Evolutionary conservation across 2,888 invertebrate genomes (phyloP), one percentile per base, ranked within the genome.

Genomic region (Belgica antarctica): DNA sequence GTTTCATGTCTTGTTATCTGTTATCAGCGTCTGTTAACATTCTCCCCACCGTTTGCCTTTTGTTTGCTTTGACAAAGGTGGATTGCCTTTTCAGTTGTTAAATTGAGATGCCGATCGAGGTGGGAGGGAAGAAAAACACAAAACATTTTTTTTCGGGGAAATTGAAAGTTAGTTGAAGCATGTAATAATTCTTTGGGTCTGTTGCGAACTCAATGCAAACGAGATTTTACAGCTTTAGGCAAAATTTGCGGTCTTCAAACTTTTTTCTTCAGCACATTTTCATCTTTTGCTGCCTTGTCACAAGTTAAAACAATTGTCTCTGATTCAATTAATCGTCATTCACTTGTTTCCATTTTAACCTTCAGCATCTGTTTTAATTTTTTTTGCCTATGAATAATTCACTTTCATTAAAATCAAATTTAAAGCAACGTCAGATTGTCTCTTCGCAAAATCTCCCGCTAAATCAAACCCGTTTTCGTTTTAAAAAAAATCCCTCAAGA

Each of bases 401-500:
- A 52, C 52, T 52, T 52, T n/a, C 52, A 52, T 52, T 17, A 52
- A 52, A n/a, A 52, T 17, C n/a, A n/a, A 52, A 22, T 52, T 52
- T 52, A 52, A 52, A 52, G 19, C 52, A 52, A 52, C 22, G 59
- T 15, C 25, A 24, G 59, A 59, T n/a, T 59, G 8, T 3, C 10
- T n/a, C 25, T 59, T 27, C 27, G 19, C 24, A n/a, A n/a, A 27
- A 59, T 59, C 27, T 25, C n/a, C n/a, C n/a, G n/a, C n/a, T n/a
- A n/a, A n/a, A n/a, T n/a, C n/a, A n/a, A n/a, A n/a, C n/a, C n/a
- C n/a, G 25, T 59, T 19, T 4, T 59, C 25, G 59, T n/a, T n/a
- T n/a, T n/a, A n/a, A n/a, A n/a, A n/a, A 27, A 59, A 59, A 47
- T 68, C 68, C 57, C 57, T 68, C 57, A 57, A 47, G 52, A 8